Evolutionary conservation across 1,140 invertebrate genomes (phyloP), one percentile per base, ranked within the genome.

Genomic region (Drosophila malerkotliana): DNA sequence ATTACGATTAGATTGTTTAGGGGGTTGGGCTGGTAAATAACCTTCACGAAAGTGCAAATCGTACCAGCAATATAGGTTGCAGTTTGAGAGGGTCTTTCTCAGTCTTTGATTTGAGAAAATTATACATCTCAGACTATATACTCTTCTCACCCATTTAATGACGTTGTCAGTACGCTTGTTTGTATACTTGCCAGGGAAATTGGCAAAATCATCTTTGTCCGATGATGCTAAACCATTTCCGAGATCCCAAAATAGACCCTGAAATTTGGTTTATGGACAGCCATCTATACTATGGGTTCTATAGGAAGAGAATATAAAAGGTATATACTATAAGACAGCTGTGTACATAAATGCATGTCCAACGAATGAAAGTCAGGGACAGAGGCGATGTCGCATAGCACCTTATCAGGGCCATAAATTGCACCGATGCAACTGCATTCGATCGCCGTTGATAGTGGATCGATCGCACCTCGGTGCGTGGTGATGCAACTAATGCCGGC

Each of bases 191-290:
- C 15, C 12, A 37, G 9, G n/a, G 39, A 60, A 77, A 63, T 72
- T 71, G 62, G 62, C 62, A 68, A 39, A 55, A 49, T 78, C 58
- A 75, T 61, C 56, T 62, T 67, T 49, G 62, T n/a, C 55, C 21
- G 60, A 75, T 61, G 37, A 64, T 34, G 55, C n/a, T 5, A 30
- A 44, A n/a, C 61, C 68, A 81, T 81, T 87, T 87, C 74, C 64
- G 55, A 69, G 41, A 51, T 45, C 78, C 67, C 71, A 60, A 82
- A 81, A 76, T 87, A 85, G 74, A 49, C 26, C 28, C 28, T 24
- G 62, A 72, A 74, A 56, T 54, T 21, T 51, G 72, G 24, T 55
- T 34, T 61, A 54, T 57, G 58, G 51, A 56, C 45, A 28, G 49
- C 10, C 52, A 30, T 39, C 30, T 57, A 73, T 37, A 37, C 34